Conservation (phyloP, 2,888 invertebrate genomes). For the Girardia tigrina region DNA sequence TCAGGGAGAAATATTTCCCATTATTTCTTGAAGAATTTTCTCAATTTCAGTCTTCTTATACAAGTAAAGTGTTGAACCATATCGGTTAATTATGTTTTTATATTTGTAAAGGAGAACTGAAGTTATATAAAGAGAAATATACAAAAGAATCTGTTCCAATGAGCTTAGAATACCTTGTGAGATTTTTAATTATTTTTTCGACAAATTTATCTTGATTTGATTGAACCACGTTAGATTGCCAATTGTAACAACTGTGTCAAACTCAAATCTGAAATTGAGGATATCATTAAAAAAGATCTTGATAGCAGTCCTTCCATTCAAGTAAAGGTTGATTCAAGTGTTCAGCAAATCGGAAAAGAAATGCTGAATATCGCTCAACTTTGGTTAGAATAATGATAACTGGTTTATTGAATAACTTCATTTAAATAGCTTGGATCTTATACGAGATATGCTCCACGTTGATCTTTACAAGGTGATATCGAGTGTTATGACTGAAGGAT, state of each 20-base stretch:
- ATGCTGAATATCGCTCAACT: slow-evolving; percentile 13
- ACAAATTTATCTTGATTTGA: too few species aligned
- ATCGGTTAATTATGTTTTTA: too few species aligned
- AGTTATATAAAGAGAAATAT: background rate
- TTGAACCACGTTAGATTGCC: too few species aligned
- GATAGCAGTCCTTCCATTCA: background rate
- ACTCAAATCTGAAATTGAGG: background rate
- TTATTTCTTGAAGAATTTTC: background rate
- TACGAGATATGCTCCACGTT: background rate
- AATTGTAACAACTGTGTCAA: slow-evolving; percentile 8
- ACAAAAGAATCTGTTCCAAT: background rate
- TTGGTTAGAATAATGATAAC: background rate
- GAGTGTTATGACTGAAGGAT: background rate
- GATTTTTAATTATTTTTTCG: too few species aligned
- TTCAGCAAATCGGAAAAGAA: slow-evolving; percentile 17
- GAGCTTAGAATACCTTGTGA: background rate
- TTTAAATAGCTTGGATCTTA: background rate
- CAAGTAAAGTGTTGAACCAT: too few species aligned
- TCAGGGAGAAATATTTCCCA: background rate
- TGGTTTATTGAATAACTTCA: background rate
- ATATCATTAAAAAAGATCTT: background rate
- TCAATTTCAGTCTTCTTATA: background rate
- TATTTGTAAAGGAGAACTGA: too few species aligned
- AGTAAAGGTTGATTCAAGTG: background rate
- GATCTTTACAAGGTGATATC: background rate